phyloP scores from a whole-genome alignment of 2,797 vertebrate species.

The Dryobates pubescens region DNA sequence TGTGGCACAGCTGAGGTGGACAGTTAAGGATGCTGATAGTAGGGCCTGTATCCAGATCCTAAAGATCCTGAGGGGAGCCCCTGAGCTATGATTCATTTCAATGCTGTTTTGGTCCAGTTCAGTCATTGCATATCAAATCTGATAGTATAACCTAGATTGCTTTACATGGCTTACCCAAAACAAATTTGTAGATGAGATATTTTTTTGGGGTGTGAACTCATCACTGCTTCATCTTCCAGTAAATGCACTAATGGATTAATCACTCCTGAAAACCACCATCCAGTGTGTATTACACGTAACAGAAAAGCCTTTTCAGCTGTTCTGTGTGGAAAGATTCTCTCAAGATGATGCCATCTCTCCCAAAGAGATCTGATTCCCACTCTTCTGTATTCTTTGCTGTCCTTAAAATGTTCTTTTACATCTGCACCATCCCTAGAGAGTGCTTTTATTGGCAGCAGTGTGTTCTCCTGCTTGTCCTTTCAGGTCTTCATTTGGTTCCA shows the following conservation, averaged over 20 bases:
- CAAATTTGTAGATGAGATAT: background rate
- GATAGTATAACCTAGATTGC: too few relatives aligned
- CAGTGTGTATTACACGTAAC: background rate
- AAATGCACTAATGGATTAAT: background rate
- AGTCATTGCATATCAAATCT: background rate
- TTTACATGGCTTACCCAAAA: background rate
- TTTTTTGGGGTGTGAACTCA: background rate
- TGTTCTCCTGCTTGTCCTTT: background rate
- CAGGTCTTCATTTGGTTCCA: background rate
- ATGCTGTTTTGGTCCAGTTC: accelerated
- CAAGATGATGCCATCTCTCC: background rate
- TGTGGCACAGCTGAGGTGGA: too few relatives aligned
- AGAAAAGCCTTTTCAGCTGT: background rate
- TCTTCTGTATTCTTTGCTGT: background rate
- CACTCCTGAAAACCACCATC: background rate
- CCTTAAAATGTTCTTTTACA: background rate
- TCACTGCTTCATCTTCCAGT: background rate
- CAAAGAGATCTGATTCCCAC: background rate
- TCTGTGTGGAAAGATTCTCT: background rate
- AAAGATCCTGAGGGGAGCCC: background rate
- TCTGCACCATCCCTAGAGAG: background rate
- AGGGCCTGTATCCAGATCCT: background rate
- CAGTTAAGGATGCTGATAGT: background rate
- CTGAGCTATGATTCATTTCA: background rate
- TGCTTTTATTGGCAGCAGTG: background rate